phyloP scores from a whole-genome alignment of 2,113 vertebrate species.

The Pan paniscus region DNA sequence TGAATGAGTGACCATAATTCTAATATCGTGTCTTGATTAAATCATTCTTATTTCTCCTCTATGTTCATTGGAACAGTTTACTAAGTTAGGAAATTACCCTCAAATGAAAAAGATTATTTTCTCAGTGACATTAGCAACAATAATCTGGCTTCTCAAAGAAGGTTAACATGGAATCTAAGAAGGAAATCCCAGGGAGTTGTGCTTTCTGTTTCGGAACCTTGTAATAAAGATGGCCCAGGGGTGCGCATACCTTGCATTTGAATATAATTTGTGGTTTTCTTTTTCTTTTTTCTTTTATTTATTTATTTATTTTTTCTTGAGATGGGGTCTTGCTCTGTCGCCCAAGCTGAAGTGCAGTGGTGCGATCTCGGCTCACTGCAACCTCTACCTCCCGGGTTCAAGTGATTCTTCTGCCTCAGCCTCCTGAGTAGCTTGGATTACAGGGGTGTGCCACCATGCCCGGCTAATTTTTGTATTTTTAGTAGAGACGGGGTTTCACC shows the following conservation, averaged over 20 bases:
- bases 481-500: no score
- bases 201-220: background rate
- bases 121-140: background rate
- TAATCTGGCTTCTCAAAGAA: conserved; percentile 5
- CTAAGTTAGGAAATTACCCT: background rate
- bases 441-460: no score
- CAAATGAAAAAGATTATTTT: conserved; percentile 6
- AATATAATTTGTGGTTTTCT: background rate
- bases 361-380: no score
- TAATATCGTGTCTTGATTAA: background rate
- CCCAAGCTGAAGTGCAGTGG: no score
- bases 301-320: background rate
- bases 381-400: no score
- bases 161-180: background rate
- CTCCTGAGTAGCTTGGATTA: no score
- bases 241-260: background rate
- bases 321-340: no score
- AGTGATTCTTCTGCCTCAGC: no score
- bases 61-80: background rate
- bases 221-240: background rate
- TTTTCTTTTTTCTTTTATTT: background rate
- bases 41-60: conserved; percentile 23
- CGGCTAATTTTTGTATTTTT: no score
- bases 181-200: background rate
- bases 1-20: background rate